Conservation (phyloP, 2,113 vertebrate species). For the Vanacampus margaritifer region DNA sequence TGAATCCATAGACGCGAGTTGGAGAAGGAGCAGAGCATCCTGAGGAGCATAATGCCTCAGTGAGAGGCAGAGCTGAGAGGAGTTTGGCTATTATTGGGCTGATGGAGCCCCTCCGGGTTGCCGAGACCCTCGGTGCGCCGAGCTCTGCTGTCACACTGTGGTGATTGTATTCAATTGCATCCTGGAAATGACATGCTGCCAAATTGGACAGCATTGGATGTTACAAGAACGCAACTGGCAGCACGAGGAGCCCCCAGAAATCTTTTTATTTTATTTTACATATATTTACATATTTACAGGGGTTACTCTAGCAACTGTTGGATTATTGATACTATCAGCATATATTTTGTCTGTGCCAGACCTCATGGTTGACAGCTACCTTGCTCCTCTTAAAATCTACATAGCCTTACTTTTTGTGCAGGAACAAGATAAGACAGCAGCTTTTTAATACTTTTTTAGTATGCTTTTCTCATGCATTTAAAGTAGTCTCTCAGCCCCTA, state of each 20-base stretch:
- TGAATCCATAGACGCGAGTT: slow-evolving; percentile 39
- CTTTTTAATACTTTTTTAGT: too few species aligned
- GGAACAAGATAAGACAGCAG: not conserved
- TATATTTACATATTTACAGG: not conserved
- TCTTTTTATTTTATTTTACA: not conserved
- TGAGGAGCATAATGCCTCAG: slow-evolving; percentile 27
- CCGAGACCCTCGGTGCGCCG: slow-evolving; percentile 23
- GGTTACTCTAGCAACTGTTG: not conserved
- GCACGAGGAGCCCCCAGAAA: not conserved
- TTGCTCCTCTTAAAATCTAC: not conserved
- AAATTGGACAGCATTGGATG: not conserved
- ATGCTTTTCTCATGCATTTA: too few species aligned
- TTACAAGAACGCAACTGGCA: not conserved
- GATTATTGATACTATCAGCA: not conserved
- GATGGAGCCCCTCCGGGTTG: slow-evolving; percentile 20
- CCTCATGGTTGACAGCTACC: not conserved
- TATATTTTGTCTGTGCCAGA: not conserved
- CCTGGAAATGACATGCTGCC: slow-evolving; percentile 13
- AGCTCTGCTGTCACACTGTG: slow-evolving; percentile 66
- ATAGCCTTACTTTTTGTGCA: not conserved
- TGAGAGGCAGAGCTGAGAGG: slow-evolving; percentile 26
- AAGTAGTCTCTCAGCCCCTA: too few species aligned
- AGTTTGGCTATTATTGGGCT: slow-evolving; percentile 32
- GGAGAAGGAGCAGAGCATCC: slow-evolving; percentile 43
- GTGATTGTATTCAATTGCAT: slow-evolving; percentile 47